Percentiles rank a stretch among this genome's conserved stretches.
These are phyloP conservation scores for Cheilosia impressa DNA, from an alignment of 2,888 invertebrate species.

Conservation along the genomic window DNA sequence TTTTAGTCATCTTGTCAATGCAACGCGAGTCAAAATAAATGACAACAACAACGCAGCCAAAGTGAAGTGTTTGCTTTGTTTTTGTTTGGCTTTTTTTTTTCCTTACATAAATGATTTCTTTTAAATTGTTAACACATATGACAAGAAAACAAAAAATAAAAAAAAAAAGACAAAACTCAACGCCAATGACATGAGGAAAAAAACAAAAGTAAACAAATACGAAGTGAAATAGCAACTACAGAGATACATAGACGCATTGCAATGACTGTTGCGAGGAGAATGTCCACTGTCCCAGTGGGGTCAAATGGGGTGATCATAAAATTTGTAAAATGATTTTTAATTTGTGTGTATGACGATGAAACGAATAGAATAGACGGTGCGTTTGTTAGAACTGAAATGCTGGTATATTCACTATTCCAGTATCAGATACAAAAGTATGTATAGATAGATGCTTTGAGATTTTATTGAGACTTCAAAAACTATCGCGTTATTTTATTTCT, in stretches of 20 bases:
- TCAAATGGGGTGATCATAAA: constrained; percentile 73
- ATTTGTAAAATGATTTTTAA: neutral
- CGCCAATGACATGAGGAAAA: constrained; percentile 40
- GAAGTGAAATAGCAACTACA: constrained; percentile 69
- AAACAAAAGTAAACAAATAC: constrained; percentile 36
- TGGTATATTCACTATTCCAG: too few species aligned
- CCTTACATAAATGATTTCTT: constrained; percentile 66
- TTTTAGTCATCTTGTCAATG: constrained; percentile 48
- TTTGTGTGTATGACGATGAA: neutral
- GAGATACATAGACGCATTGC: constrained; percentile 57
- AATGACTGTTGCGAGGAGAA: constrained; percentile 24
- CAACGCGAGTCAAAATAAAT: constrained; percentile 20
- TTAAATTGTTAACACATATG: constrained; percentile 58
- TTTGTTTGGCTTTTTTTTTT: constrained; percentile 24
- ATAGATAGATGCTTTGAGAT: too few species aligned
- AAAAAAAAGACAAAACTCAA: constrained; percentile 16
- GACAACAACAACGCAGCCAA: constrained; percentile 12
- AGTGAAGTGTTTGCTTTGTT: constrained; percentile 48
- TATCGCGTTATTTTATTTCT: too few species aligned
- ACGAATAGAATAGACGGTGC: too few species aligned
- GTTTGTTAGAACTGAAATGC: too few species aligned
- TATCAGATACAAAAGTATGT: too few species aligned
- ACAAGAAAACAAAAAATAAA: neutral
- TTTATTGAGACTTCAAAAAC: too few species aligned
- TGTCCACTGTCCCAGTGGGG: neutral